Evolutionary conservation across 1,140 invertebrate genomes (phyloP).

Genomic region (Leptopilina boulardi): DNA sequence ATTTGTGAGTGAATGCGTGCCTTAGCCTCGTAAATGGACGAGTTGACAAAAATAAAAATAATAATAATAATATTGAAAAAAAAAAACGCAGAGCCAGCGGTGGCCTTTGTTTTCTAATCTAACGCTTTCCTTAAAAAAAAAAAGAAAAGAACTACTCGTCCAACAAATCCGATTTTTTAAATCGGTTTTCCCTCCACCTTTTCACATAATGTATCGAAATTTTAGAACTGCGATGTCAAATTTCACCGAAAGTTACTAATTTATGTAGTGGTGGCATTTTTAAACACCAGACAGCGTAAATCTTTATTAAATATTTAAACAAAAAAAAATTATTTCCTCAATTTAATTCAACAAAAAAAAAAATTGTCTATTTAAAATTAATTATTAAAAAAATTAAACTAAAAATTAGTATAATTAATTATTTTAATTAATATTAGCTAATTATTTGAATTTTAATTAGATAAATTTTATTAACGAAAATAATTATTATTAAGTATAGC

Average conservation of each 20-base stretch:
- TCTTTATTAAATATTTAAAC: conserved; percentile 48
- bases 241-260: conserved; percentile 55
- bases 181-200: conserved; percentile 3
- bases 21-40: conserved; percentile 34
- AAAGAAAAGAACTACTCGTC: background rate
- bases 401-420: too few relatives aligned
- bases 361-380: conserved; percentile 1
- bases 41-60: conserved; percentile 24
- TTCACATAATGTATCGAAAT: conserved; percentile 31
- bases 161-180: conserved; percentile 12
- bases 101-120: conserved; percentile 54
- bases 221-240: conserved; percentile 10
- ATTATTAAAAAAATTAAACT: conserved; percentile 40
- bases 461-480: too few relatives aligned
- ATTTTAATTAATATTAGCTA: too few relatives aligned
- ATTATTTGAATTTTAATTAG: too few relatives aligned
- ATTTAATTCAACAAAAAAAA: too few relatives aligned
- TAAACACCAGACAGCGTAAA: conserved; percentile 69
- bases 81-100: conserved; percentile 51
- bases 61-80: too few relatives aligned
- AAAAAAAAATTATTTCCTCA: too few relatives aligned
- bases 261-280: conserved; percentile 70
- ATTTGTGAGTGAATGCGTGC: conserved; percentile 34
- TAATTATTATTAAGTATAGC: too few relatives aligned
- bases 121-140: conserved; percentile 38